phyloP scores from a whole-genome alignment of 30 jellyfish, hydroid and myxozoan species.

The Chrysaora quinquecirrha region DNA sequence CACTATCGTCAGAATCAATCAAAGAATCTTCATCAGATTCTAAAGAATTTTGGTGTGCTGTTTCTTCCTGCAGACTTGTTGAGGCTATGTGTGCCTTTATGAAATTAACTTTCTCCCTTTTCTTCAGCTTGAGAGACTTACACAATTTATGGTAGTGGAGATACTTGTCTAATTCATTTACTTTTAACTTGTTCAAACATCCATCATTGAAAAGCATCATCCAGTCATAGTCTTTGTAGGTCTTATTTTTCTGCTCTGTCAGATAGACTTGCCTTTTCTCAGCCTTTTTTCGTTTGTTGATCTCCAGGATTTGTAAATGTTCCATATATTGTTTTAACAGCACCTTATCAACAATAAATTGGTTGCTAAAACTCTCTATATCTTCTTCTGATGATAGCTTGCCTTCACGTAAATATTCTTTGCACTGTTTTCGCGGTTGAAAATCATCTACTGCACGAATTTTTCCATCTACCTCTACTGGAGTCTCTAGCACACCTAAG shows the following conservation, averaged over 20 bases:
- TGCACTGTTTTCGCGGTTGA: background rate
- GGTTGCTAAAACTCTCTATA: slow-evolving; percentile 16
- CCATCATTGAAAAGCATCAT: background rate
- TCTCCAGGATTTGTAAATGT: slow-evolving; percentile 34
- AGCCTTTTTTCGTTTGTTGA: slow-evolving; percentile 23
- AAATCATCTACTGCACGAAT: slow-evolving; percentile 1
- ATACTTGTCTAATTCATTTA: too few relatives aligned
- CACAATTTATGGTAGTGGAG: too few relatives aligned
- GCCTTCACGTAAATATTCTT: slow-evolving; percentile 47
- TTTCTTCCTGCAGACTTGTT: too few relatives aligned
- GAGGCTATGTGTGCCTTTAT: too few relatives aligned
- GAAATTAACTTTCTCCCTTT: too few relatives aligned
- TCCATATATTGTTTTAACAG: slow-evolving; percentile 21
- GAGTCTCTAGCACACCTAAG: slow-evolving; percentile 3
- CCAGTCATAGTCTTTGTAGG: background rate
- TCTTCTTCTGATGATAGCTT: slow-evolving; percentile 28
- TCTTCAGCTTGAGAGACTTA: too few relatives aligned
- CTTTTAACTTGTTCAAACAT: too few relatives aligned
- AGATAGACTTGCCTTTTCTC: slow-evolving; percentile 31
- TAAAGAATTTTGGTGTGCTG: too few relatives aligned
- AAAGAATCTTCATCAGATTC: too few relatives aligned
- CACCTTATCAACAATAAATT: slow-evolving; percentile 32
- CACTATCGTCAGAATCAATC: too few relatives aligned
- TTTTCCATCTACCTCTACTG: too few relatives aligned
- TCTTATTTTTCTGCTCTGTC: slow-evolving; percentile 28